phyloP scores from a whole-genome alignment of 1,140 invertebrate species.

The Charaxes varanes region DNA sequence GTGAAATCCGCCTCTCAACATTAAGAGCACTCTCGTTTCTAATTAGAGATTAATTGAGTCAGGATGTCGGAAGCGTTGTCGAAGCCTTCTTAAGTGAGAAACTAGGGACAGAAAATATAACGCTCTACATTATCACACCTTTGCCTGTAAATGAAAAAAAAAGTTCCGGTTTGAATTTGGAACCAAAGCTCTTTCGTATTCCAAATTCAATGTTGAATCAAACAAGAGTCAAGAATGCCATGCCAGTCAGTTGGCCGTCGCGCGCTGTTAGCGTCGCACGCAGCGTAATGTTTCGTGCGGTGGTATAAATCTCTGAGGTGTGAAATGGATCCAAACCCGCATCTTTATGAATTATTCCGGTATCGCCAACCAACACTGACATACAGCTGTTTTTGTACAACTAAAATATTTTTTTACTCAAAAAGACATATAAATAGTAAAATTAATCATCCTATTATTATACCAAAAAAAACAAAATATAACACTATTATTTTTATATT shows the following conservation, averaged over 20 bases:
- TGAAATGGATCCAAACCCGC: no score
- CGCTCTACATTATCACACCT: neutral
- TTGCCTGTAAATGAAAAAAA: neutral
- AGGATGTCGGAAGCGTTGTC: constrained; percentile 46
- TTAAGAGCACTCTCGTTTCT: constrained; percentile 65
- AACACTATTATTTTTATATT: no score
- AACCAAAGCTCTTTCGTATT: neutral
- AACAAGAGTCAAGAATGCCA: constrained; percentile 8
- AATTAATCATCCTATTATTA: no score
- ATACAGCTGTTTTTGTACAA: no score
- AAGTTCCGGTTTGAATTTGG: constrained; percentile 2
- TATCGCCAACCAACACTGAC: no score
- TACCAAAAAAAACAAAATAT: no score
- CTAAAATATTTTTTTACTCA: no score
- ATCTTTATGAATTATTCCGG: no score
- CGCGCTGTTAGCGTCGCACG: constrained; percentile 48
- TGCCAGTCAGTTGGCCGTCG: constrained; percentile 49
- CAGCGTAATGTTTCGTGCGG: constrained; percentile 61
- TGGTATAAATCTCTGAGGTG: no score
- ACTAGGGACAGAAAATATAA: neutral
- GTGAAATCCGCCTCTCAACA: constrained; percentile 55
- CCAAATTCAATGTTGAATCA: constrained; percentile 5
- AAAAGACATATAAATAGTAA: no score
- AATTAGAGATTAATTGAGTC: constrained; percentile 68
- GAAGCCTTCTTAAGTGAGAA: constrained; percentile 5